Evolutionary conservation across 2,113 vertebrate species (phyloP).

Genomic region (Orthonyx spaldingii): DNA sequence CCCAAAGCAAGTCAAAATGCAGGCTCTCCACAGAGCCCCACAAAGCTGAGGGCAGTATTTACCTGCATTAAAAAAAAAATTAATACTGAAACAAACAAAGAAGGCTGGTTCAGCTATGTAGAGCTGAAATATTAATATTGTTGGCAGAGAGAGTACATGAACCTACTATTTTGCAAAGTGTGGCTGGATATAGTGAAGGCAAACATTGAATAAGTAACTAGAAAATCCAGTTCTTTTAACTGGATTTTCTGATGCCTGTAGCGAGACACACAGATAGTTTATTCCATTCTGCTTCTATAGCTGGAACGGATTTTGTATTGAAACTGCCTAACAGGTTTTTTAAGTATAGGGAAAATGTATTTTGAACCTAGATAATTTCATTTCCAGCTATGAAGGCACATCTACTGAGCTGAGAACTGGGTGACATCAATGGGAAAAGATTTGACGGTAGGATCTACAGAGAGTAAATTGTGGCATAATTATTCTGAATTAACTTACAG

Average conservation of each 20-base stretch:
- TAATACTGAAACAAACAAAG: slow-evolving; percentile 4
- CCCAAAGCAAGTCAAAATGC: neutral
- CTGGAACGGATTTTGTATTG: neutral
- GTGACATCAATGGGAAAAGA: neutral
- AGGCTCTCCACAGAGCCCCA: neutral
- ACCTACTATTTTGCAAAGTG: neutral
- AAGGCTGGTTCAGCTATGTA: neutral
- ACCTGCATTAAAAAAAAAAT: neutral
- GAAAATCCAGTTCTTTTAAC: neutral
- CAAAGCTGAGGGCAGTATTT: neutral
- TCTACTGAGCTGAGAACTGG: neutral
- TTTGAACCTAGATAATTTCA: neutral
- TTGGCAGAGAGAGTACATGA: neutral
- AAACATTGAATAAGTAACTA: neutral
- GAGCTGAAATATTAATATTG: slow-evolving; percentile 38
- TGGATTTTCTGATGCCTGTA: neutral
- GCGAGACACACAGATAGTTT: neutral
- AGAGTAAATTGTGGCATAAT: neutral
- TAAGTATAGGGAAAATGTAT: neutral
- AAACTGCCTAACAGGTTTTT: neutral
- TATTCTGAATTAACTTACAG: neutral
- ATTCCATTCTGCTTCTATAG: neutral
- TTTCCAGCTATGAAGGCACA: neutral
- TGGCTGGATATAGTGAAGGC: neutral
- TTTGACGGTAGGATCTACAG: neutral